Evolutionary conservation across 2,113 vertebrate species (phyloP).

Genomic region (Rattus norvegicus): GRCr8 NC_086019.1:258294001-258294500

Average conservation of each 20-base stretch:
- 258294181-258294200: not conserved
- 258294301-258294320: not conserved
- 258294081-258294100: no score
- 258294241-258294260: not conserved
- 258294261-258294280: not conserved
- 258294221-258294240: not conserved
- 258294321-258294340: not conserved
- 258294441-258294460: not conserved
- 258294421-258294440: not conserved
- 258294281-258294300: not conserved
- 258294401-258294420: not conserved
- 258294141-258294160: not conserved
- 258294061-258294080: not conserved
- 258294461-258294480: not conserved
- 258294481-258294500: no score
- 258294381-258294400: not conserved
- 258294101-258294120: not conserved
- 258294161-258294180: not conserved
- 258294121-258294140: not conserved
- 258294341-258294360: not conserved
- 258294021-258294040: not conserved
- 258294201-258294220: not conserved
- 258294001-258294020: not conserved
- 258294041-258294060: not conserved
- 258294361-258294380: not conserved